These are phyloP conservation scores for Perizoma affinitatum DNA, from an alignment of 2,888 invertebrate species.

Conservation along the genomic window DNA sequence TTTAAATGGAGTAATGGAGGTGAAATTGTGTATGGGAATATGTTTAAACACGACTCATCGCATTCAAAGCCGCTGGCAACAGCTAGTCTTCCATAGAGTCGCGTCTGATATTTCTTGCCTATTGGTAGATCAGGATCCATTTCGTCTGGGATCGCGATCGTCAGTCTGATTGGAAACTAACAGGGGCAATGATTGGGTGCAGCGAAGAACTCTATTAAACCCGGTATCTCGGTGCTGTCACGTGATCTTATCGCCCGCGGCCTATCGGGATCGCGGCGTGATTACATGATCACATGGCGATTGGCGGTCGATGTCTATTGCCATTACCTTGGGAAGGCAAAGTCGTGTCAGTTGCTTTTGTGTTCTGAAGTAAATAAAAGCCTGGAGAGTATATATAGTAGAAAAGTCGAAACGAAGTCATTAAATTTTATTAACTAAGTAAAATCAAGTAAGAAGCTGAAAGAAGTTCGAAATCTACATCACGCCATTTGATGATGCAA, in stretches of 20 bases:
- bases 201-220: slow-evolving; percentile 74
- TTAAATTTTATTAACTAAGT: no score
- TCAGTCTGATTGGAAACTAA: slow-evolving; percentile 47
- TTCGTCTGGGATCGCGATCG: slow-evolving; percentile 42
- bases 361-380: no score
- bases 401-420: no score
- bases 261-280: slow-evolving; percentile 53
- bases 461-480: no score
- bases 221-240: slow-evolving; percentile 69
- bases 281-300: slow-evolving; percentile 46
- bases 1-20: no score
- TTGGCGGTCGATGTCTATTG: slow-evolving; percentile 37
- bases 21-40: no score
- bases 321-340: slow-evolving; percentile 20
- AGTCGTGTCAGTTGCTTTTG: not conserved
- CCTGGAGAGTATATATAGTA: no score
- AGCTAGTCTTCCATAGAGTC: no score
- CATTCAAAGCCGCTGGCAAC: no score
- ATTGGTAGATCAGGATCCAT: slow-evolving; percentile 29
- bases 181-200: slow-evolving; percentile 69
- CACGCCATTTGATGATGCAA: no score
- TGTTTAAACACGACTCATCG: no score
- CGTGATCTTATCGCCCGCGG: slow-evolving; percentile 66
- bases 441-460: no score
- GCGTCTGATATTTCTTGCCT: not conserved